Evolutionary conservation across 2,113 vertebrate species (phyloP).

Genomic region (Scatophagus argus): DNA sequence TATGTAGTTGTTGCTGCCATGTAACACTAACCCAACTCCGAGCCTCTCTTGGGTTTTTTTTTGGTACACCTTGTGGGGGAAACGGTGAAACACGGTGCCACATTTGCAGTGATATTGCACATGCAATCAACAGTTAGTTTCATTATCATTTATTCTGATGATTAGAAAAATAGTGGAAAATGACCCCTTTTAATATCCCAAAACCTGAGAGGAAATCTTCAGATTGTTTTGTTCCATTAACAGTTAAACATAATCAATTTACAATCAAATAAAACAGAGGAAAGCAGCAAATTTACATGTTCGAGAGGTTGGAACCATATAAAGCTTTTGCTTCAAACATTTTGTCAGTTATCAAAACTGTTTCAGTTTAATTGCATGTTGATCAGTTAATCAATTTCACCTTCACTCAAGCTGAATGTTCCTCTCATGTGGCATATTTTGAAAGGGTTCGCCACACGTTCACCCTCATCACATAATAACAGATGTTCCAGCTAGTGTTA

Average conservation of each 20-base stretch:
- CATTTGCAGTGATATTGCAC: not conserved
- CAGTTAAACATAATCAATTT: not conserved
- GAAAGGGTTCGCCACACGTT: too few relatives aligned
- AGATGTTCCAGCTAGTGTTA: too few relatives aligned
- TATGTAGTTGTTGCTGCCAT: conserved; percentile 15
- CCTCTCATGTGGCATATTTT: too few relatives aligned
- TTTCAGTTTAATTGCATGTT: not conserved
- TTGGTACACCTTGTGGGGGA: not conserved
- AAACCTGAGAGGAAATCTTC: not conserved
- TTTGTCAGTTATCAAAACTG: not conserved
- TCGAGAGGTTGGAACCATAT: not conserved
- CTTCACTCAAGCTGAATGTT: too few relatives aligned
- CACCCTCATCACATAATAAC: too few relatives aligned
- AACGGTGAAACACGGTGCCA: not conserved
- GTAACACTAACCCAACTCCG: not conserved
- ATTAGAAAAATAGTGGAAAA: not conserved
- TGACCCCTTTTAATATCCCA: not conserved
- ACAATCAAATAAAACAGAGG: not conserved
- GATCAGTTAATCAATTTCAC: not conserved
- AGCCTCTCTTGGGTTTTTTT: not conserved
- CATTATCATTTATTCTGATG: not conserved
- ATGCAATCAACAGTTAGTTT: not conserved
- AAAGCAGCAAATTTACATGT: not conserved
- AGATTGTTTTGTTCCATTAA: not conserved
- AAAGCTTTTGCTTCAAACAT: not conserved